Evolutionary conservation across 2,888 invertebrate genomes (phyloP).

Genomic region (Agonopterix arenella): DNA sequence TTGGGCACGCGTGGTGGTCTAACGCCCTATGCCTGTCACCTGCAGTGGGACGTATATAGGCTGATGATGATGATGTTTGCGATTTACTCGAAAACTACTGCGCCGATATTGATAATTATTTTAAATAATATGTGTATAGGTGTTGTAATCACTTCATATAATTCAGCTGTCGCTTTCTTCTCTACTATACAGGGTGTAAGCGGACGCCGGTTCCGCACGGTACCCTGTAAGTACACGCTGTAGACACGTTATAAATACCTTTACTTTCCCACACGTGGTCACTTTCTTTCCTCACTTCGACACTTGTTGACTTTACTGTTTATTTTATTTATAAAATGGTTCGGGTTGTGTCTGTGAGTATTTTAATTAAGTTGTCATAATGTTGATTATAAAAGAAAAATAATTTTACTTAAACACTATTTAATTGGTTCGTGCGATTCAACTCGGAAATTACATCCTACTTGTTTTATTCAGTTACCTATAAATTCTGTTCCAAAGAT

Average conservation of each 20-base stretch:
- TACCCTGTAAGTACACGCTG: conserved; percentile 7
- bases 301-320: conserved; percentile 11
- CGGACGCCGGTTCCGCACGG: conserved; percentile 34
- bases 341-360: conserved; percentile 44
- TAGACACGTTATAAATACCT: conserved; percentile 42
- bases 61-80: too few species aligned
- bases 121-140: too few species aligned
- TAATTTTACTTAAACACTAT: too few species aligned
- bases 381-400: background rate
- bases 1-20: too few species aligned
- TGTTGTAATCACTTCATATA: conserved; percentile 27
- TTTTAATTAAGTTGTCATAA: background rate
- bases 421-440: too few species aligned
- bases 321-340: conserved; percentile 31
- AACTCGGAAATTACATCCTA: too few species aligned
- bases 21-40: too few species aligned
- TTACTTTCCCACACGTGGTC: conserved; percentile 29
- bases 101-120: too few species aligned
- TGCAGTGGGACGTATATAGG: too few species aligned
- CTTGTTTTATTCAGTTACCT: too few species aligned
- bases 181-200: conserved; percentile 32
- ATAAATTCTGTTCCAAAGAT: too few species aligned
- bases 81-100: too few species aligned
- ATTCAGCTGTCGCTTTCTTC: conserved; percentile 33
- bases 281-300: conserved; percentile 43